Evolutionary conservation across 2,113 vertebrate genomes (phyloP).

Genomic region (Brachyistius frenatus): DNA sequence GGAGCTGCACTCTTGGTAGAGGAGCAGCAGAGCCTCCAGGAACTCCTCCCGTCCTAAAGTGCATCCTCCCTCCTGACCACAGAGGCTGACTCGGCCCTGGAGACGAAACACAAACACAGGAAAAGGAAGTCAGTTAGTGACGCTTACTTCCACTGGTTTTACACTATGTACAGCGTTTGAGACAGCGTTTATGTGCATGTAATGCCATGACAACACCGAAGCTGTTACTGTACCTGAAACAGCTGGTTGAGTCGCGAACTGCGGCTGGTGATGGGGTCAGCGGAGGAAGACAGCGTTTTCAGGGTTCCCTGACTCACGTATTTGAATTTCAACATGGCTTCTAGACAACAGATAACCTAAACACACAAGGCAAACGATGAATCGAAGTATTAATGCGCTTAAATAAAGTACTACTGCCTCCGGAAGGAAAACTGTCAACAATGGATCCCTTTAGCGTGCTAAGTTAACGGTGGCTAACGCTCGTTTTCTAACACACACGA

Average conservation of each 20-base stretch:
- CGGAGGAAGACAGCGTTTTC: slow-evolving; percentile 59
- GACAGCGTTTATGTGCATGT: neutral
- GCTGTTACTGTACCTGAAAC: slow-evolving; percentile 89
- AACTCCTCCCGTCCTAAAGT: slow-evolving; percentile 90
- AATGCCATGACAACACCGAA: neutral
- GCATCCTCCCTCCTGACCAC: slow-evolving; percentile 84
- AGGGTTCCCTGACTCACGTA: slow-evolving; percentile 83
- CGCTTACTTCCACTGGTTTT: neutral
- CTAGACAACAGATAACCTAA: slow-evolving; percentile 24
- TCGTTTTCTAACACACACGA: neutral
- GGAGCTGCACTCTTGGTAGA: slow-evolving; percentile 93
- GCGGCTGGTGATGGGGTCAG: slow-evolving; percentile 89
- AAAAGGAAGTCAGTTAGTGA: slow-evolving; percentile 16
- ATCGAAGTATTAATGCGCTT: neutral
- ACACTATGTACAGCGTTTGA: neutral
- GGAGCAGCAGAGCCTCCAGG: slow-evolving; percentile 90
- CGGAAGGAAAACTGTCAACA: slow-evolving; percentile 22
- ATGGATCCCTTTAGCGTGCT: slow-evolving; percentile 8
- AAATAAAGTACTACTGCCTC: neutral
- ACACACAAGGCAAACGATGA: neutral
- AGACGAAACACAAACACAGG: slow-evolving; percentile 28
- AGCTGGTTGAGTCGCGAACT: slow-evolving; percentile 89
- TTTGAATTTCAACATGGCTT: slow-evolving; percentile 95
- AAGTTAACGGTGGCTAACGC: slow-evolving; percentile 26
- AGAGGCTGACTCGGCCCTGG: slow-evolving; percentile 88